phyloP scores from a whole-genome alignment of 2,888 invertebrate genomes.

The Biston stratarius region DNA sequence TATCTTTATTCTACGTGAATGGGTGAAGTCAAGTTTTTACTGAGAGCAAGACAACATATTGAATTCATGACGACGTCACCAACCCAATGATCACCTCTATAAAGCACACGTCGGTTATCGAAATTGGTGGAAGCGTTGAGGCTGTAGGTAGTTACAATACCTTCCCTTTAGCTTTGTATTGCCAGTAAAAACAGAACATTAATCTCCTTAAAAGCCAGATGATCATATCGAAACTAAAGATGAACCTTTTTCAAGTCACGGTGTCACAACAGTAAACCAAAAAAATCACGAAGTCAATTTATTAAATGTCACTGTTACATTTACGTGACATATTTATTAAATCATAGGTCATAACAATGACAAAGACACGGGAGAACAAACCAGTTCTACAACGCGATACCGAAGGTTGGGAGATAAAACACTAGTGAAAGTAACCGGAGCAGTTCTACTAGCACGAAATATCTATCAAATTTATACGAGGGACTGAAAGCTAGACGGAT shows the following conservation, averaged over 20 bases:
- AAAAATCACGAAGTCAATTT: conserved; percentile 24
- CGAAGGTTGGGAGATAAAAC: conserved; percentile 60
- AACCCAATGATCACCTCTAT: no score
- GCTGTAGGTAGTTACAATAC: not conserved
- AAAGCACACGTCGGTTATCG: no score
- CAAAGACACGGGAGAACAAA: conserved; percentile 51
- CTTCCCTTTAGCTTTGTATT: not conserved
- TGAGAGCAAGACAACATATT: no score
- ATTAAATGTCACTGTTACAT: conserved; percentile 25
- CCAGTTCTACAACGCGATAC: conserved; percentile 56
- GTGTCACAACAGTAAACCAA: conserved; percentile 20
- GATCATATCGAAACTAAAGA: conserved; percentile 12
- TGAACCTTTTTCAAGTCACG: conserved; percentile 12
- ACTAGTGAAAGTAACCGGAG: conserved; percentile 62
- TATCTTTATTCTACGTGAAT: no score
- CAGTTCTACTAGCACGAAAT: conserved; percentile 45
- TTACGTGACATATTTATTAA: conserved; percentile 31
- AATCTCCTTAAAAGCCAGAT: conserved; percentile 8
- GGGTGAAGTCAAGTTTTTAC: no score
- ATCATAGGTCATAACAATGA: conserved; percentile 45
- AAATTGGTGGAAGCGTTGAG: no score
- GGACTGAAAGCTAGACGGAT: conserved; percentile 44
- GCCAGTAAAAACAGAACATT: not conserved
- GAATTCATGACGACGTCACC: no score
- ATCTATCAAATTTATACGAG: conserved; percentile 48